Evolutionary conservation across 1,140 invertebrate species (phyloP).

Genomic region (Drosophila repleta): DNA sequence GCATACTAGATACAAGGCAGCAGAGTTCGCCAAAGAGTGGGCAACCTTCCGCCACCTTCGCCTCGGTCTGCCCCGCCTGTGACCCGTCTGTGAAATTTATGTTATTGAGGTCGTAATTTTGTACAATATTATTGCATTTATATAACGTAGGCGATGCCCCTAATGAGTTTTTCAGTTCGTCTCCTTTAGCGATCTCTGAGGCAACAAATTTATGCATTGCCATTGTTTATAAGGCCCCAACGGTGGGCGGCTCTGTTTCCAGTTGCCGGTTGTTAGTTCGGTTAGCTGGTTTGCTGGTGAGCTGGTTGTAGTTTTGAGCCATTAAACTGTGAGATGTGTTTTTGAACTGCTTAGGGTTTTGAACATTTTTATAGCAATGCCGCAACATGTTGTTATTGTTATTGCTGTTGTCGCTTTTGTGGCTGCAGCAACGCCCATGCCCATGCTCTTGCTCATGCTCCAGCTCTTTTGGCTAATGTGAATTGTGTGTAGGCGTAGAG

Average conservation of each 20-base stretch:
- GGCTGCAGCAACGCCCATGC: constrained; percentile 38
- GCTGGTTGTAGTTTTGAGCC: constrained; percentile 17
- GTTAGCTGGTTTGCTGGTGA: constrained; percentile 18
- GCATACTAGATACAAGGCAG: constrained; percentile 60
- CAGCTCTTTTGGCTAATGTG: neutral
- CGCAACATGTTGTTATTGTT: constrained; percentile 37
- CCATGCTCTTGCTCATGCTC: too few relatives aligned
- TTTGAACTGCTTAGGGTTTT: constrained; percentile 50
- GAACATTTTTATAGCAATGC: constrained; percentile 60
- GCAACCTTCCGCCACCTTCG: neutral
- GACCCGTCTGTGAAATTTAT: constrained; percentile 54
- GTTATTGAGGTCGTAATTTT: constrained; percentile 79
- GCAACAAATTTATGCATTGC: constrained; percentile 51
- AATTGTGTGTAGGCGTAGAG: constrained; percentile 30
- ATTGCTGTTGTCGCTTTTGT: constrained; percentile 24
- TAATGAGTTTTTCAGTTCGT: constrained; percentile 73
- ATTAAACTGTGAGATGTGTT: constrained; percentile 40
- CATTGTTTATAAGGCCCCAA: constrained; percentile 44
- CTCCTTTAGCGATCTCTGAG: constrained; percentile 22
- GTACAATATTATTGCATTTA: constrained; percentile 75
- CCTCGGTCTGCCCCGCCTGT: too few relatives aligned
- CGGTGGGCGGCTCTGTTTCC: constrained; percentile 34
- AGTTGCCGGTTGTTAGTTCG: constrained; percentile 9
- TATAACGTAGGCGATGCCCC: constrained; percentile 73
- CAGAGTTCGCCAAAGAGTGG: constrained; percentile 15